Base-by-base conservation (phyloP, 2,113 vertebrate species). In the Beaufortia kweichowensis region DNA sequence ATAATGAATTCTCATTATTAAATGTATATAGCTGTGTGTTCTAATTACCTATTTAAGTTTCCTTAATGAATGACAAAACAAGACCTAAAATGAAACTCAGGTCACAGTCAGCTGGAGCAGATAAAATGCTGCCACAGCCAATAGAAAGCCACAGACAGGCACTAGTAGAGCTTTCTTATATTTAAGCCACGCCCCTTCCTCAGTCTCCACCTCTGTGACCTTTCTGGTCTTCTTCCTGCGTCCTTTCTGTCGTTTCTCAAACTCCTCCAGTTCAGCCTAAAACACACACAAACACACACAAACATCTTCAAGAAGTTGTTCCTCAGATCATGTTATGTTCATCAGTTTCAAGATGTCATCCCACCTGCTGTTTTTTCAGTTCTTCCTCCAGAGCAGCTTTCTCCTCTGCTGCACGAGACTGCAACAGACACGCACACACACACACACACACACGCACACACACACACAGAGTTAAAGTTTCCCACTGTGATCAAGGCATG, bases 261-360 rank as follows among this genome's bases (percentile, higher is more conserved):
- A 99, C 59, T 95, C 96, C 84, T 99, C 95, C 81, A 97, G 88
- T 90, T 99, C 97, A 84, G 95, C 95, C 97, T 98, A 85, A 50
- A 15, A 74, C 73, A 68, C 7, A 76, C 26, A 67, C 23, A 64
- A 48, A 73, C 53, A 59, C 24, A 77, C 5, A 43, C 19, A 56
- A 9, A 61, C 41, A 61, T 43, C 48, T n/a, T 6, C 8, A 15
- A 19, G 48, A 53, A 19, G 31, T 9, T 17, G 3, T 11, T 35
- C n/a, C n/a, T n/a, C 31, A 62, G 8, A 62, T 62, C 0, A 28
- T 15, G 24, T 48, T 1, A 26, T 31, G 10, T 59, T 29, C 21
- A 59, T 61, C 15, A 3, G n/a, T 4, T 56, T 29, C 3, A 15
- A 39, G 1, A 28, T 50, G 23, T 62, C 11, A 6, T 59, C 70